These are phyloP conservation scores for Brachionus manjavacas DNA, from an alignment of 1,140 invertebrate genomes.

Conservation along the genomic window DNA sequence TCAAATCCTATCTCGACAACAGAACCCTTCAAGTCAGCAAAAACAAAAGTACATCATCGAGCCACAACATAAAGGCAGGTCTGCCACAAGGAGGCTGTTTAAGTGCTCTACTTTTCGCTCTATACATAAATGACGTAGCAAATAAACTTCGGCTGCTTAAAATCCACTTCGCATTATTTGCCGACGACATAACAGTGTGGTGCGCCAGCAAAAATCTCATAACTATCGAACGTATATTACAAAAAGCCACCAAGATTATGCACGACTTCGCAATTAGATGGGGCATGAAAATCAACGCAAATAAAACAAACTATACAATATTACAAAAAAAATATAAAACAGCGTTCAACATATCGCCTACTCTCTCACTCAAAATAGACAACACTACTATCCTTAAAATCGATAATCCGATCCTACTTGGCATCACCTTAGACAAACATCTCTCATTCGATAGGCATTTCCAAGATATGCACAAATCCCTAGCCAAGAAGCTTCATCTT, in stretches of 20 bases:
- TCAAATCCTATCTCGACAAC: neutral
- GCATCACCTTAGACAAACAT: neutral
- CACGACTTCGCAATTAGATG: neutral
- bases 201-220: neutral
- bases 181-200: slow-evolving; percentile 20
- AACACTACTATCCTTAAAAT: neutral
- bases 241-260: neutral
- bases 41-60: neutral
- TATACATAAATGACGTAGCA: slow-evolving; percentile 26
- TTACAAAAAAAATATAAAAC: neutral
- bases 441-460: neutral
- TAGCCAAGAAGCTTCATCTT: neutral
- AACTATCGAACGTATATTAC: neutral
- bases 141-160: neutral
- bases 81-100: too few species aligned
- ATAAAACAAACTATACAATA: neutral
- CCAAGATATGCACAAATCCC: neutral
- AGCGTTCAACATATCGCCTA: neutral
- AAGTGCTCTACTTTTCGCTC: neutral
- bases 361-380: neutral
- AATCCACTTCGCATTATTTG: neutral
- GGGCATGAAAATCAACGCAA: neutral
- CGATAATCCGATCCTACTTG: neutral
- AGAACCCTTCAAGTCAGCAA: neutral
- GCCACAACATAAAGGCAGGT: neutral